Conservation (phyloP, 2,797 vertebrate genomes). For the Gila robusta region DNA sequence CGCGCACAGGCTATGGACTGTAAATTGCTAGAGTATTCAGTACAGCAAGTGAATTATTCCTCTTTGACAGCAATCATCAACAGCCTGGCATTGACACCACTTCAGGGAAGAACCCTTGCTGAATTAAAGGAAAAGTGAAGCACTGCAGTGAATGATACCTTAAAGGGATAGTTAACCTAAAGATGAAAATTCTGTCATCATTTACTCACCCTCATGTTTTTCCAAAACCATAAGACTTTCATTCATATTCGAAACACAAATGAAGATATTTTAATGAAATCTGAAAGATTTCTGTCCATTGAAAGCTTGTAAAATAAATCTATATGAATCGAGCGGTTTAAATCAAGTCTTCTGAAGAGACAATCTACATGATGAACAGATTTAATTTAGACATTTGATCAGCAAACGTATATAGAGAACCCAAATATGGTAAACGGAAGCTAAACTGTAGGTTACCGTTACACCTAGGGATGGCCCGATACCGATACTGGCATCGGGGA, state of each 20-base stretch:
- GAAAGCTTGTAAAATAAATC: not conserved
- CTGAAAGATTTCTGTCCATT: not conserved
- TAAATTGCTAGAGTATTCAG: constrained; percentile 32
- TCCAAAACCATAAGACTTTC: not conserved
- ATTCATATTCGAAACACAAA: not conserved
- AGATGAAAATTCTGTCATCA: not conserved
- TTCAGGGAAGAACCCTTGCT: constrained; percentile 2
- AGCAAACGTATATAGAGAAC: not conserved
- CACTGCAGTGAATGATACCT: not conserved
- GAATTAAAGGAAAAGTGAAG: constrained; percentile 7
- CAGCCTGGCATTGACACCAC: constrained; percentile 10
- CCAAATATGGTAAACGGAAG: not conserved
- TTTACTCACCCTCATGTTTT: not conserved
- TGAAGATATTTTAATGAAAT: not conserved
- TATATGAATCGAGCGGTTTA: not conserved
- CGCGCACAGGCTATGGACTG: constrained; percentile 23
- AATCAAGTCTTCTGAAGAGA: not conserved
- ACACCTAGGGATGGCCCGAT: too few relatives aligned
- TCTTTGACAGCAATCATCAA: constrained; percentile 23
- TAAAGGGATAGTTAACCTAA: not conserved
- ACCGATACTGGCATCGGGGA: too few relatives aligned
- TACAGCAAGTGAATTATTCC: constrained; percentile 34
- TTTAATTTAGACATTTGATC: not conserved
- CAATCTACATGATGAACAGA: not conserved
- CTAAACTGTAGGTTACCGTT: too few relatives aligned